A percentile compares a stretch with the other conserved stretches of the same genome.
Evolutionary conservation across 2,888 invertebrate species (phyloP).

Genomic region (Mechanitis mazaeus): DNA sequence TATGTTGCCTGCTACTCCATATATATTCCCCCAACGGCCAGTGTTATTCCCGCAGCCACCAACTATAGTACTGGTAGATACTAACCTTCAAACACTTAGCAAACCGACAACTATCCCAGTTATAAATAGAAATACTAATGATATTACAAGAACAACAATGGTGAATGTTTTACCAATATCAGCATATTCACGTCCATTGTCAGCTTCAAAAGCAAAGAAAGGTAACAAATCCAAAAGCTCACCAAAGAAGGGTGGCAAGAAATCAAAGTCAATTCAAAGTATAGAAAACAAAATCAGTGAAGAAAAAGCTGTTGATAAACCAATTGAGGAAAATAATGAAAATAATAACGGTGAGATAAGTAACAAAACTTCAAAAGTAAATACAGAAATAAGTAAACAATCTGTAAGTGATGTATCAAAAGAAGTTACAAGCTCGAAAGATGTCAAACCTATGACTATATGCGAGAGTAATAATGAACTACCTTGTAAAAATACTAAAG

Average conservation of each 20-base stretch:
- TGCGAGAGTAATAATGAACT: not conserved
- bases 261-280: constrained; percentile 12
- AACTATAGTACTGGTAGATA: constrained; percentile 61
- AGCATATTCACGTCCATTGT: constrained; percentile 65
- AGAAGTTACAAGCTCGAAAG: not conserved
- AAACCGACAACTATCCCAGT: constrained; percentile 50
- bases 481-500: constrained; percentile 5
- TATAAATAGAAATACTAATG: constrained; percentile 54
- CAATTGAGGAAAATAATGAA: not conserved
- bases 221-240: constrained; percentile 43
- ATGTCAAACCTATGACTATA: not conserved
- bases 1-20: constrained; percentile 64
- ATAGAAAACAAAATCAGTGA: constrained; percentile 16
- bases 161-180: constrained; percentile 71
- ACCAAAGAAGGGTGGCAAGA: constrained; percentile 31
- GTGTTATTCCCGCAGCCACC: constrained; percentile 61
- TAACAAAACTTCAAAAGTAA: not conserved
- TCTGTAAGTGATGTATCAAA: not conserved
- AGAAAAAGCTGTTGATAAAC: not conserved
- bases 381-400: not conserved
- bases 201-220: constrained; percentile 57
- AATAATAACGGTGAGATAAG: not conserved
- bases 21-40: constrained; percentile 65
- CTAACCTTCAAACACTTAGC: constrained; percentile 53
- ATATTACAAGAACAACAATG: constrained; percentile 70